Conservation (phyloP, 2,888 invertebrate genomes). For the Sepiola atlantica region DNA sequence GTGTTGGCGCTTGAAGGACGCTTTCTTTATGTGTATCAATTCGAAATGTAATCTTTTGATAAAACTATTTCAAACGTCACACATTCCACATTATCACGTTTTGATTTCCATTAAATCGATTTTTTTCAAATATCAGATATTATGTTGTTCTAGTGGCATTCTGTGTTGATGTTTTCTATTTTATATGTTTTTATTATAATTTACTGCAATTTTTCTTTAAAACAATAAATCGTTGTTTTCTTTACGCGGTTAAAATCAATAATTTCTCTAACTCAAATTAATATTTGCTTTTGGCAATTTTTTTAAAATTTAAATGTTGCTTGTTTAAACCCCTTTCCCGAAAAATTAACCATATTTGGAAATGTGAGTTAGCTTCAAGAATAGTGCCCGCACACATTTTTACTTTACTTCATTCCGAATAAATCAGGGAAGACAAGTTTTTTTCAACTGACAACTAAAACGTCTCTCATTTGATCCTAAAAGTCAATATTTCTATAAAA, state of each 20-base stretch:
- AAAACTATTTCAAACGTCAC: not conserved
- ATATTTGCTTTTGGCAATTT: not conserved
- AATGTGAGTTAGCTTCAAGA: too few species aligned
- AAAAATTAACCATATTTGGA: too few species aligned
- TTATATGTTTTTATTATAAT: not conserved
- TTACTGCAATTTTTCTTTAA: not conserved
- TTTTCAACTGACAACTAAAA: too few species aligned
- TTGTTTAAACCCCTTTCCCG: too few species aligned
- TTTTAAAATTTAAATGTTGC: not conserved
- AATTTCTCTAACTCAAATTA: not conserved
- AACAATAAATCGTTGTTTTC: not conserved
- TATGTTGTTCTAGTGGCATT: not conserved
- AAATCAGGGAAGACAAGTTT: too few species aligned
- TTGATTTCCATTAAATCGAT: not conserved
- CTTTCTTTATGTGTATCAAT: not conserved
- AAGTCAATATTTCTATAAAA: too few species aligned
- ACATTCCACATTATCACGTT: not conserved
- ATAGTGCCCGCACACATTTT: too few species aligned
- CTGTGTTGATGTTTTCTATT: not conserved
- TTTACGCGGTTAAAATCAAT: not conserved
- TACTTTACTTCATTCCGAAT: too few species aligned
- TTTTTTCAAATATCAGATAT: not conserved
- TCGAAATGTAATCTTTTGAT: not conserved
- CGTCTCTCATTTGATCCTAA: too few species aligned
- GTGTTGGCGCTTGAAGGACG: not conserved